Conservation (phyloP, 2,888 invertebrate species). For the Parascotia fuliginaria region DNA sequence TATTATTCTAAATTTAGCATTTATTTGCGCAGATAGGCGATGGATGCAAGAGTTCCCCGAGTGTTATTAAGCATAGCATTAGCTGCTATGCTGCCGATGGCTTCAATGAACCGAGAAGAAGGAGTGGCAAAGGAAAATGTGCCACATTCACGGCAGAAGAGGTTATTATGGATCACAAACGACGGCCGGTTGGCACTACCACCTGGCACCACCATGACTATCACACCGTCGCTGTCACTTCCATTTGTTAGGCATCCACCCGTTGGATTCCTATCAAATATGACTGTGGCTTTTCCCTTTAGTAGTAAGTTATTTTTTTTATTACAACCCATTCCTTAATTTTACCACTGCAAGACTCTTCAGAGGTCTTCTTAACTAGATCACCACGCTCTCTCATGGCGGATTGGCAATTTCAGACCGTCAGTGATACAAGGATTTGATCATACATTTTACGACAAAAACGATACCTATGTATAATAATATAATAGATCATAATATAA, state of each 20-base stretch:
- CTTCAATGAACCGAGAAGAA: conserved; percentile 62
- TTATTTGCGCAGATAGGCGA: conserved; percentile 59
- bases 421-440: too few species aligned
- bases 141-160: conserved; percentile 91
- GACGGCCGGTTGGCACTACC: conserved; percentile 94
- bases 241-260: conserved; percentile 94
- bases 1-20: too few species aligned
- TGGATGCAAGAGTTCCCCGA: conserved; percentile 76
- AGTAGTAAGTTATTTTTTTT: conserved; percentile 88
- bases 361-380: too few species aligned
- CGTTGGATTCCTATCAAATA: conserved; percentile 93
- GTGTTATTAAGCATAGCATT: conserved; percentile 78
- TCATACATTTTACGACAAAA: too few species aligned
- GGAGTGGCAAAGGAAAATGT: conserved; percentile 70
- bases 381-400: too few species aligned
- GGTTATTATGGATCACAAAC: conserved; percentile 94
- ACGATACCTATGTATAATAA: too few species aligned
- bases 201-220: conserved; percentile 92
- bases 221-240: conserved; percentile 92
- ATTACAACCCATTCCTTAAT: too few species aligned
- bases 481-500: too few species aligned
- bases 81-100: conserved; percentile 75
- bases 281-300: conserved; percentile 93
- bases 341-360: too few species aligned
- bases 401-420: too few species aligned